Percentiles rank a stretch among this genome's conserved stretches.
Conservation (phyloP, 2,797 vertebrate genomes). For the Spatula versicolor region DNA sequence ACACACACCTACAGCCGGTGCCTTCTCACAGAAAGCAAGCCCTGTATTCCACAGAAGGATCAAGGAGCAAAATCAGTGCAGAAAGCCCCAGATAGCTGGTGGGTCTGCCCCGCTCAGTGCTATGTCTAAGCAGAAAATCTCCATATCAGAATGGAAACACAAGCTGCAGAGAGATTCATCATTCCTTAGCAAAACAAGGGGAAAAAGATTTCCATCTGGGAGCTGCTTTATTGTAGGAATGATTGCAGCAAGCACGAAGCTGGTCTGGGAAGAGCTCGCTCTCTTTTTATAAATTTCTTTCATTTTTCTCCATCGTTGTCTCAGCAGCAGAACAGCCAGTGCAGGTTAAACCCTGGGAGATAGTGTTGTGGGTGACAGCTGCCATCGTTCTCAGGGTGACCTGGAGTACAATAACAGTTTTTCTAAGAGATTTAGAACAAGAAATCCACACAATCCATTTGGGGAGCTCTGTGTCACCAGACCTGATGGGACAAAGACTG, state of each 20-base stretch:
- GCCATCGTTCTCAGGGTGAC: background rate
- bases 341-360: background rate
- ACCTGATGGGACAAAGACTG: background rate
- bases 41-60: background rate
- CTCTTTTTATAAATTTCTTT: background rate
- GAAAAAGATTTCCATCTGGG: background rate
- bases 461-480: background rate
- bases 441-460: background rate
- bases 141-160: background rate
- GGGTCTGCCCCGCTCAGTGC: background rate
- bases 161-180: background rate
- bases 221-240: background rate
- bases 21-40: background rate
- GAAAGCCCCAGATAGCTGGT: background rate
- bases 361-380: background rate
- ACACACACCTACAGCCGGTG: background rate
- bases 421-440: background rate
- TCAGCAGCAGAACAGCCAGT: rapidly evolving
- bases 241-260: background rate
- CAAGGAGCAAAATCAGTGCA: background rate
- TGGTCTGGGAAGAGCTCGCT: background rate
- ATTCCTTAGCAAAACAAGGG: background rate
- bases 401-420: background rate
- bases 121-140: background rate
- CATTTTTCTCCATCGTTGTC: background rate